phyloP scores from a whole-genome alignment of 2,113 vertebrate genomes.

The Thermophis baileyi region DNA sequence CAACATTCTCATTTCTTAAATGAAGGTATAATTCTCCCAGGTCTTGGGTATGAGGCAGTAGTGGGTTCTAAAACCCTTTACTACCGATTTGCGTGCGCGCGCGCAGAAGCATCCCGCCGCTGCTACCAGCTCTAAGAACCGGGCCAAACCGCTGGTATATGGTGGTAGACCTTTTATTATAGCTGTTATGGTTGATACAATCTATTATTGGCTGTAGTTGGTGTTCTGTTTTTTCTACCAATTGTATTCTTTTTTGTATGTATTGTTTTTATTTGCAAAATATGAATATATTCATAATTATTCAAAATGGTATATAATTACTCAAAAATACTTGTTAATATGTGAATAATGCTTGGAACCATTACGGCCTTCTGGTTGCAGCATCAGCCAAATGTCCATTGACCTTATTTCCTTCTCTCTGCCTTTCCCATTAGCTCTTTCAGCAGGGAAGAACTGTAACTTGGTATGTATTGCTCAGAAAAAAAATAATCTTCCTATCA shows the following conservation, averaged over 20 bases:
- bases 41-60: not conserved
- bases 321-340: not conserved
- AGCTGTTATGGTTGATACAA: not conserved
- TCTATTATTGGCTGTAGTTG: not conserved
- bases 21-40: not conserved
- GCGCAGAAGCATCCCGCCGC: too few species aligned
- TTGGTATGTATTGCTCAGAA: not conserved
- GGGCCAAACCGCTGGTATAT: too few species aligned
- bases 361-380: not conserved
- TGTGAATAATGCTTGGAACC: fast-evolving
- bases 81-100: too few species aligned
- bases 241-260: not conserved
- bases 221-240: not conserved
- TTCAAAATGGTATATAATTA: not conserved
- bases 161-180: not conserved
- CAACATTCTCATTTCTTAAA: not conserved
- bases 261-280: not conserved
- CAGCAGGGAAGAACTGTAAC: not conserved
- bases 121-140: too few species aligned
- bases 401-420: not conserved
- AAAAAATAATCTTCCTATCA: not conserved
- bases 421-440: not conserved
- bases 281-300: not conserved
- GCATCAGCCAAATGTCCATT: not conserved
- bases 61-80: too few species aligned